Evolutionary conservation across 2,888 invertebrate species (phyloP).

Genomic region (Antitype chi): DNA sequence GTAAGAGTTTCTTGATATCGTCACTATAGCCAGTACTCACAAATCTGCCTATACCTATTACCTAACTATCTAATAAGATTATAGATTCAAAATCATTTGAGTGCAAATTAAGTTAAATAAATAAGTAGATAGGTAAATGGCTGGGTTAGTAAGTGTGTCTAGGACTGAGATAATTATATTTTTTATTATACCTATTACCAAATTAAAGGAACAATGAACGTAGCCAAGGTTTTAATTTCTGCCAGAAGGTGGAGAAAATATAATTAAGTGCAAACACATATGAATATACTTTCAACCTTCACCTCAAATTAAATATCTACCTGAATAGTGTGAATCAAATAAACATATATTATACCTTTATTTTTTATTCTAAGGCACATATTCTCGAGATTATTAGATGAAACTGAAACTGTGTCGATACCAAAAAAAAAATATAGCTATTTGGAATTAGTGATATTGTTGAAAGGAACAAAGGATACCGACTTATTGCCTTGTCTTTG

Average conservation of each 20-base stretch:
- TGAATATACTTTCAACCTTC: conserved; percentile 34
- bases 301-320: conserved; percentile 4
- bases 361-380: background rate
- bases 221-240: conserved; percentile 1
- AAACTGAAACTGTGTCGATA: background rate
- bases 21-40: background rate
- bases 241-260: conserved; percentile 11
- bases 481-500: background rate
- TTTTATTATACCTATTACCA: conserved; percentile 1
- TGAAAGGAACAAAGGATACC: background rate
- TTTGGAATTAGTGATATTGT: background rate
- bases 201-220: conserved; percentile 17
- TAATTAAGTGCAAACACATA: conserved; percentile 7
- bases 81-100: background rate
- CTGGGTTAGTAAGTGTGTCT: background rate
- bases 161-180: background rate
- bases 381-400: background rate
- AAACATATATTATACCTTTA: background rate
- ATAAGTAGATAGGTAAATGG: background rate
- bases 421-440: background rate
- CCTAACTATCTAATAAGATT: background rate
- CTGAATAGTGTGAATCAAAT: background rate
- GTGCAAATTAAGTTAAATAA: background rate
- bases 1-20: conserved; percentile 17
- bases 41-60: background rate